Evolutionary conservation across 2,797 vertebrate genomes (phyloP).

Genomic region (Crenichthys baileyi): DNA sequence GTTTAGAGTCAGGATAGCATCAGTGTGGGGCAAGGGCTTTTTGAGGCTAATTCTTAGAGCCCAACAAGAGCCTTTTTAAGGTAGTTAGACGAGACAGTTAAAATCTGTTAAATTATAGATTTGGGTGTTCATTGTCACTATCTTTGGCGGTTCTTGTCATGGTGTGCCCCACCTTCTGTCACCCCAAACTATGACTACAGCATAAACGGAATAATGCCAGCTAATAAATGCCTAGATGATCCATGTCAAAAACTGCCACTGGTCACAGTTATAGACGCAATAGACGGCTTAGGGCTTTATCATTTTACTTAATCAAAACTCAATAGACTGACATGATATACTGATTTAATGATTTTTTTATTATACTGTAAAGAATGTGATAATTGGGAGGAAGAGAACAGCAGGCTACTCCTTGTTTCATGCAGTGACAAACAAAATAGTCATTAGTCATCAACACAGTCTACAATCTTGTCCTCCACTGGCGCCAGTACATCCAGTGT

Average conservation of each 20-base stretch:
- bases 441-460: constrained; percentile 54
- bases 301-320: constrained; percentile 28
- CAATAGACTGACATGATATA: constrained; percentile 22
- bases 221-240: no score
- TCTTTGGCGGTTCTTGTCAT: not conserved
- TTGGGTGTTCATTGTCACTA: not conserved
- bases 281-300: constrained; percentile 17
- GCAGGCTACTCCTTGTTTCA: constrained; percentile 14
- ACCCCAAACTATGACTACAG: no score
- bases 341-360: constrained; percentile 34
- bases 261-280: not conserved
- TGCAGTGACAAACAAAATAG: constrained; percentile 44
- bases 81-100: not conserved
- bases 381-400: constrained; percentile 33
- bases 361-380: constrained; percentile 25
- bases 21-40: not conserved
- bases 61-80: not conserved
- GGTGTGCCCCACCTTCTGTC: not conserved
- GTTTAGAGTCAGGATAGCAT: not conserved
- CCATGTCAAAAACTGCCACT: no score
- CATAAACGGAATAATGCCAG: no score
- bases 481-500: constrained; percentile 40
- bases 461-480: constrained; percentile 29
- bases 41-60: not conserved
- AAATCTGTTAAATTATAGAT: not conserved